Evolutionary conservation across 2,797 vertebrate species (phyloP).

Genomic region (Hoplostethus atlanticus): DNA sequence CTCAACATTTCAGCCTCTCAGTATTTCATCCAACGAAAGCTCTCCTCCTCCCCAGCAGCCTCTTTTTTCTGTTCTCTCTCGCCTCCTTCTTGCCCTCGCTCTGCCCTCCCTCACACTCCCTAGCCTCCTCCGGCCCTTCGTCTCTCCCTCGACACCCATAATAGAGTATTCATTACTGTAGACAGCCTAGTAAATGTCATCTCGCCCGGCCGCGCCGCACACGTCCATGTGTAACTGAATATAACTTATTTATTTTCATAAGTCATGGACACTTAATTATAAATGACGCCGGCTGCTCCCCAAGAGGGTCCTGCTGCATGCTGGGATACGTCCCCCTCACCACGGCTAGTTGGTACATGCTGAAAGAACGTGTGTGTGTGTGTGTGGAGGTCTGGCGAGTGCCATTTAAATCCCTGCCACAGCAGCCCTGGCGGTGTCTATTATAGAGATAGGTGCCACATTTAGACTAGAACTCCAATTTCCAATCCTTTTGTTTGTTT

Average conservation of each 20-base stretch:
- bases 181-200: slow-evolving; percentile 77
- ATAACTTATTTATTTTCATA: slow-evolving; percentile 81
- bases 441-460: neutral
- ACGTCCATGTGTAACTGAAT: slow-evolving; percentile 65
- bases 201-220: slow-evolving; percentile 34
- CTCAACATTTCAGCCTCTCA: neutral
- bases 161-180: slow-evolving; percentile 70
- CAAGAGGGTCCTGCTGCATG: slow-evolving; percentile 61
- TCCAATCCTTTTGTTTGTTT: neutral
- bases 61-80: neutral
- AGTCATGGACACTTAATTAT: slow-evolving; percentile 78
- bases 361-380: neutral
- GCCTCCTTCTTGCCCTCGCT: neutral
- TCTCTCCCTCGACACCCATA: slow-evolving; percentile 38
- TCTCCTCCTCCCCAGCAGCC: neutral
- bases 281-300: slow-evolving; percentile 71
- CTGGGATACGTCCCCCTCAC: slow-evolving; percentile 55
- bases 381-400: neutral
- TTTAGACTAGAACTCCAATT: neutral
- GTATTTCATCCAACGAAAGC: slow-evolving; percentile 7
- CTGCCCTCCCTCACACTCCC: neutral
- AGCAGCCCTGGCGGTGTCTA: neutral
- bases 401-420: slow-evolving; percentile 21
- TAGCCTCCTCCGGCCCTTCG: slow-evolving; percentile 9
- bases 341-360: slow-evolving; percentile 1